phyloP scores from a whole-genome alignment of 2,113 vertebrate species.

The Mustela nigripes region DNA sequence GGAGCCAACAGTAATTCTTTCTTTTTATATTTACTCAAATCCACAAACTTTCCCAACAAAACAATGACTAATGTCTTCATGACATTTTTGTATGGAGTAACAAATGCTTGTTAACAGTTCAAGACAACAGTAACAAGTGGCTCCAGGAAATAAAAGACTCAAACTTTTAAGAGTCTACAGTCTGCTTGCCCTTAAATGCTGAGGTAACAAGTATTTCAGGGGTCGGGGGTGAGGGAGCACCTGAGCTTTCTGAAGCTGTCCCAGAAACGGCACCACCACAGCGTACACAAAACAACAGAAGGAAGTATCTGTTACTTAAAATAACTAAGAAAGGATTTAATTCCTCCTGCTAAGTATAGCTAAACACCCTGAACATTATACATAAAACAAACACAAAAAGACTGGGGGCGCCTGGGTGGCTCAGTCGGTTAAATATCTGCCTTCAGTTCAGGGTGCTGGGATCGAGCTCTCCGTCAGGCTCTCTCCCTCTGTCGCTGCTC shows the following conservation, averaged over 20 bases:
- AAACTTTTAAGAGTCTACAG: not conserved
- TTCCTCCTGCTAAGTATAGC: not conserved
- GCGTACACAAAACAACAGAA: not conserved
- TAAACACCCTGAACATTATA: not conserved
- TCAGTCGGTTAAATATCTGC: not conserved
- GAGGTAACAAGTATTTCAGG: not conserved
- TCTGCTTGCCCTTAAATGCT: not conserved
- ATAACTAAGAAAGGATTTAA: conserved; percentile 22
- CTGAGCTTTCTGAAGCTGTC: not conserved
- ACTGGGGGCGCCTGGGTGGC: not conserved
- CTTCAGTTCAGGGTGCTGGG: not conserved
- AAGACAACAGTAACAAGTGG: not conserved
- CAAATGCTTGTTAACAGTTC: conserved; percentile 5
- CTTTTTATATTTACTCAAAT: not conserved
- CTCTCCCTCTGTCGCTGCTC: not conserved
- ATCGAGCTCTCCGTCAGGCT: not conserved
- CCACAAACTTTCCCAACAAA: conserved; percentile 14
- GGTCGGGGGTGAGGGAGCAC: not conserved
- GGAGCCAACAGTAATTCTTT: not conserved
- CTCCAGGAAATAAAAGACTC: not conserved
- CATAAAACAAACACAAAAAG: not conserved
- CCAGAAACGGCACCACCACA: not conserved
- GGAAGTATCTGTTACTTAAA: not conserved
- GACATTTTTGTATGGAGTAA: not conserved
- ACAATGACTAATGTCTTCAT: not conserved